These are phyloP conservation scores for Rotaria macrura DNA, from an alignment of 2,888 invertebrate species.

Conservation along the genomic window DNA sequence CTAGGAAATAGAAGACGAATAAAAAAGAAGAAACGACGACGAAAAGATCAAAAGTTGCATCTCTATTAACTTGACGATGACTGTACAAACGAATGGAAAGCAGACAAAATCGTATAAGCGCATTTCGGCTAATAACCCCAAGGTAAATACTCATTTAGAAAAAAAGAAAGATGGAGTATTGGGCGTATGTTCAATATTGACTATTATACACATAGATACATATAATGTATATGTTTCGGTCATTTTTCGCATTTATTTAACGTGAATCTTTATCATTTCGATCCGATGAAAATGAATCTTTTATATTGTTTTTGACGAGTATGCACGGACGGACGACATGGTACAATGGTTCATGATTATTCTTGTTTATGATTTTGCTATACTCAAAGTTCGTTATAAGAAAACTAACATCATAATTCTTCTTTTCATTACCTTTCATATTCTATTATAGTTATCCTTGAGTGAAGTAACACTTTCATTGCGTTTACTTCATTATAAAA, in stretches of 20 bases:
- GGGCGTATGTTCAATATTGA: neutral
- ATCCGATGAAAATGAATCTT: neutral
- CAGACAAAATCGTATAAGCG: neutral
- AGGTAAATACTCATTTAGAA: neutral
- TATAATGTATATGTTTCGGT: neutral
- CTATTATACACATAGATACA: neutral
- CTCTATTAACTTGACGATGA: neutral
- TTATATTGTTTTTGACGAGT: neutral
- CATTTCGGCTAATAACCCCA: neutral
- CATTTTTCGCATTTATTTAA: neutral
- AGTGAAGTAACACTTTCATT: neutral
- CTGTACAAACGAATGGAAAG: neutral
- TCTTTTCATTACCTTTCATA: neutral
- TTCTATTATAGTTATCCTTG: neutral
- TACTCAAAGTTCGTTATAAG: neutral
- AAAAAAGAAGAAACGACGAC: neutral
- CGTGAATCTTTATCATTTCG: neutral
- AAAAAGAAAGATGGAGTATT: neutral
- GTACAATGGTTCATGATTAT: neutral
- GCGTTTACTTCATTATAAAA: constrained; percentile 21
- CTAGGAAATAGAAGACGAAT: neutral
- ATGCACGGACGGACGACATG: neutral
- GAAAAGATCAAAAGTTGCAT: neutral
- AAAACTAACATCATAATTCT: neutral
- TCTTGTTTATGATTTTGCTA: neutral